Evolutionary conservation across 2,797 vertebrate species (phyloP).

Genomic region (Poeciliopsis gracilis): DNA sequence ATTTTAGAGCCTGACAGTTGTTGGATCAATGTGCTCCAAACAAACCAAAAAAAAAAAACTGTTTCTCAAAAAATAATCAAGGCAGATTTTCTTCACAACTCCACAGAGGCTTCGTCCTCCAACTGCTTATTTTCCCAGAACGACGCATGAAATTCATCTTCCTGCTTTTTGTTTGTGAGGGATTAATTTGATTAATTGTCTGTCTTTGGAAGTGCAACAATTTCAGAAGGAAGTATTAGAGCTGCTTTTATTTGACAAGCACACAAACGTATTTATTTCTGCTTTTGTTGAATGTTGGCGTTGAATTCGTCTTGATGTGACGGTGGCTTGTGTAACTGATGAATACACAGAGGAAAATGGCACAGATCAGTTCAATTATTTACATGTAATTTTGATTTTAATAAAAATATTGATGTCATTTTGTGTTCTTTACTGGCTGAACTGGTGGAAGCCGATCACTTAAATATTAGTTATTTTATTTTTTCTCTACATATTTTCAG

Average conservation of each 20-base stretch:
- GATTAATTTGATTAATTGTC: conserved; percentile 5
- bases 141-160: not conserved
- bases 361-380: not conserved
- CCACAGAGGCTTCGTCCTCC: not conserved
- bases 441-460: not conserved
- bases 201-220: not conserved
- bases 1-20: conserved; percentile 3
- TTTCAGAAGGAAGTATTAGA: conserved; percentile 4
- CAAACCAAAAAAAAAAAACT: not conserved
- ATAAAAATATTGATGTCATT: not conserved
- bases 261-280: not conserved
- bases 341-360: not conserved
- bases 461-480: not conserved
- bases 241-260: not conserved
- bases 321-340: not conserved
- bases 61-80: conserved; percentile 9
- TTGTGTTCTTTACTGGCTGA: not conserved
- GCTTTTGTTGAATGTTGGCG: not conserved
- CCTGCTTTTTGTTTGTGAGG: not conserved
- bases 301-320: not conserved
- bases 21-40: conserved; percentile 6
- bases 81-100: conserved; percentile 6
- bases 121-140: conserved; percentile 3
- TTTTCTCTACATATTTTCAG: not conserved
- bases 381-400: not conserved